Conservation (phyloP, 2,888 invertebrate species). For the Drepanosiphum platanoidis region DNA sequence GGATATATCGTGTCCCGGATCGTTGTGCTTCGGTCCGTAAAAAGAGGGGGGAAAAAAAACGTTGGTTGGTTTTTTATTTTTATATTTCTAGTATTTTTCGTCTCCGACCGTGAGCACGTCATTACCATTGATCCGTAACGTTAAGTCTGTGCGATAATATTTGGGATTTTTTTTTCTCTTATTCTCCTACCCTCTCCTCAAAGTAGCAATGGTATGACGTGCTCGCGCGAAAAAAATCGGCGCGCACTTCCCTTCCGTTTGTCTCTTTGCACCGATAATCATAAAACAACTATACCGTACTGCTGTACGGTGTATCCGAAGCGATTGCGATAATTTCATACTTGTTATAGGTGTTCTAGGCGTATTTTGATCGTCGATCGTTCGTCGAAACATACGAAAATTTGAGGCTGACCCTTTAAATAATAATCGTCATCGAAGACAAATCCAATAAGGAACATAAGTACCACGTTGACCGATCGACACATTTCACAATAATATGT, state of each 20-base stretch:
- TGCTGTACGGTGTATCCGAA: not conserved
- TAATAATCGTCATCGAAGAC: too few species aligned
- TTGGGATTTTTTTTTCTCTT: not conserved
- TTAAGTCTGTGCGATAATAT: not conserved
- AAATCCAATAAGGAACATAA: too few species aligned
- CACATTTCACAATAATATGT: too few species aligned
- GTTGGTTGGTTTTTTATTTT: not conserved
- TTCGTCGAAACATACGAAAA: too few species aligned
- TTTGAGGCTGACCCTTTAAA: too few species aligned
- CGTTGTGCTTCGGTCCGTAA: slow-evolving; percentile 41
- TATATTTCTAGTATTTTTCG: not conserved
- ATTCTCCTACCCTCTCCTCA: not conserved
- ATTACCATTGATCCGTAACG: slow-evolving; percentile 14
- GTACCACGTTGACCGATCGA: too few species aligned
- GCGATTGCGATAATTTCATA: not conserved
- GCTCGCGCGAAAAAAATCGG: not conserved
- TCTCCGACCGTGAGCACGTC: not conserved
- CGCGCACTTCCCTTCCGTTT: not conserved
- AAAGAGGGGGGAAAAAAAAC: not conserved
- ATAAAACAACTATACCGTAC: not conserved
- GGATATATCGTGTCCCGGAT: too few species aligned
- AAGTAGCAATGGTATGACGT: too few species aligned
- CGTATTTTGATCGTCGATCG: too few species aligned
- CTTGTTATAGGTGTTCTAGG: not conserved
- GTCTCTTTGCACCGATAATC: not conserved